Evolutionary conservation across 2,888 invertebrate genomes (phyloP).

Genomic region (Operophtera brumata): DNA sequence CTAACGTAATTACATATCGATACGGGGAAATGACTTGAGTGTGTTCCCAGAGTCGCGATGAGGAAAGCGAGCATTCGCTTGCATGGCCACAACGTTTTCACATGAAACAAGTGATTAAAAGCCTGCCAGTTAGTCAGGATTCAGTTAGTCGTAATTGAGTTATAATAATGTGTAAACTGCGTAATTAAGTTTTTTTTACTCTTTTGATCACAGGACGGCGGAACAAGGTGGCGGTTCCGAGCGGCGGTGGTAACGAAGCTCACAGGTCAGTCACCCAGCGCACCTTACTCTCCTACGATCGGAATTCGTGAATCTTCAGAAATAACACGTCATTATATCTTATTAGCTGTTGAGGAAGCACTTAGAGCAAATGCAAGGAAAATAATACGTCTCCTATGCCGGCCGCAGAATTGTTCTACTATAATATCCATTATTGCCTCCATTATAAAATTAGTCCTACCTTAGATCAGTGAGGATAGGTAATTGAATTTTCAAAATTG

Average conservation of each 20-base stretch:
- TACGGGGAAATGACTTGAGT: conserved; percentile 45
- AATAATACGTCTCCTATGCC: conserved; percentile 62
- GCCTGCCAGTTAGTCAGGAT: conserved; percentile 59
- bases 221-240: conserved; percentile 58
- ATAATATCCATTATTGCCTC: conserved; percentile 58
- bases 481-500: conserved; percentile 26
- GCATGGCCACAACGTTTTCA: conserved; percentile 37
- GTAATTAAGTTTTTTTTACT: conserved; percentile 64
- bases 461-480: conserved; percentile 33
- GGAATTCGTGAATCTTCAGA: conserved; percentile 76
- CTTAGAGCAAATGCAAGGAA: conserved; percentile 71
- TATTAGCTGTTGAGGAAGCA: conserved; percentile 75
- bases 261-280: conserved; percentile 71
- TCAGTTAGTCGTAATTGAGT: conserved; percentile 59
- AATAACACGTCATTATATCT: conserved; percentile 76
- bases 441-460: conserved; percentile 60
- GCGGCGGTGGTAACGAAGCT: conserved; percentile 54
- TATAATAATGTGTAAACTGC: conserved; percentile 56
- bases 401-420: conserved; percentile 56
- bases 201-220: conserved; percentile 67
- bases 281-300: conserved; percentile 63
- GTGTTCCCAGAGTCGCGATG: conserved; percentile 39
- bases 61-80: conserved; percentile 45
- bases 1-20: conserved; percentile 51
- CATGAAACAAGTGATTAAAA: conserved; percentile 51